Evolutionary conservation across 2,797 vertebrate species (phyloP), one percentile per base, ranked within the genome.

Genomic region (Nothura maculosa): DNA sequence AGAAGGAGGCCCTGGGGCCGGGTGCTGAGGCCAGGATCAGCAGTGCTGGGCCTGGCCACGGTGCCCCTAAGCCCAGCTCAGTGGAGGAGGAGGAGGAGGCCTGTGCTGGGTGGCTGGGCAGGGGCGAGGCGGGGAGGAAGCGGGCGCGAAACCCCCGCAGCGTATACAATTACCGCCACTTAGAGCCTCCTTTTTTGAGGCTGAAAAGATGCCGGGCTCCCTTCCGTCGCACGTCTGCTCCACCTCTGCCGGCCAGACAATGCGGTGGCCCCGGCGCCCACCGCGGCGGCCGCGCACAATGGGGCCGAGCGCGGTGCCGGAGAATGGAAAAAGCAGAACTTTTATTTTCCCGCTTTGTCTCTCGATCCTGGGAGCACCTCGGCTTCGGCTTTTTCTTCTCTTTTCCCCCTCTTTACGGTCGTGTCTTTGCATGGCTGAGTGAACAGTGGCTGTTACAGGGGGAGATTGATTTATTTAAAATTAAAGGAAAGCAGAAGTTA

Each of bases 401-500:
- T 28, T 45, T 85, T 80, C 80, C 63, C 81, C 94, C 69, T 52
- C 83, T 85, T 52, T 66, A 66, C 19, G 25, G 38, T 80, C 1
- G 7, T 68, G 87, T 48, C 87, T 82, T 76, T 52, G 85, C 82
- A 73, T 47, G 62, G 90, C 93, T 95, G 89, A 96, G 74, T 47
- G 66, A 66, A 85, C 47, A 4, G 76, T 27, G 6, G 86, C 90
- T 81, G 81, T 84, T 85, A 91, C 4, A 6, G 73, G 73, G 85
- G 63, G 87, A 87, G 92, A 64, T 15, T 93, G 87, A 87, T 95
- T 94, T 87, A 91, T 94, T 95, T 83, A 90, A 90, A 95, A 95
- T 87, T 69, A 89, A 93, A 93, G 84, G 87, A 62, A 95, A 94
- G 94, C 92, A 89, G 84, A 94, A 94, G 92, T 96, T 92, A 81